Evolutionary conservation across 2,797 vertebrate species (phyloP).

Genomic region (Hybognathus amarus): DNA sequence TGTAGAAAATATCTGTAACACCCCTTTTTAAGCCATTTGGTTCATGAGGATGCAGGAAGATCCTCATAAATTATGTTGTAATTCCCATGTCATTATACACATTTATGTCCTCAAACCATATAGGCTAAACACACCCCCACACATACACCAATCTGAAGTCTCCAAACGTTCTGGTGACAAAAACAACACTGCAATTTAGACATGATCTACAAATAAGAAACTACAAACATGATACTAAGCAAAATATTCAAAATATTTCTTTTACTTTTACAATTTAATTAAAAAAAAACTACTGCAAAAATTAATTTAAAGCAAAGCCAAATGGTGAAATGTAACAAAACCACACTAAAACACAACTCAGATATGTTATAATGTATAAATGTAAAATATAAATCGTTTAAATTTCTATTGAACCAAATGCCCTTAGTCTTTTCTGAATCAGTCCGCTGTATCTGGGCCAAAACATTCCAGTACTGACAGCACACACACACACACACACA

Average conservation of each 20-base stretch:
- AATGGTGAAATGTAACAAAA: neutral
- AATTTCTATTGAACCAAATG: neutral
- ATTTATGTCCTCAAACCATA: too few relatives aligned
- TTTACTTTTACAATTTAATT: too few relatives aligned
- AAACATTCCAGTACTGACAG: neutral
- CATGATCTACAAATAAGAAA: neutral
- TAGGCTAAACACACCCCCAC: slow-evolving; percentile 11
- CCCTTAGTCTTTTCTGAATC: neutral
- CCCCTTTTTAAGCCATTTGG: too few relatives aligned
- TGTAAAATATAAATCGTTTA: neutral
- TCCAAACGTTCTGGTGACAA: neutral
- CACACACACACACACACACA: slow-evolving; percentile 22
- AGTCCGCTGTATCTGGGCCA: neutral
- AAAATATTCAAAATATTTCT: neutral
- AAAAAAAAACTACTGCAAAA: neutral
- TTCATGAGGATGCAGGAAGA: too few relatives aligned
- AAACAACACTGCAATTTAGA: neutral
- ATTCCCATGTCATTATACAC: too few relatives aligned
- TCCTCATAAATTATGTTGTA: too few relatives aligned
- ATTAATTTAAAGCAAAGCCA: neutral
- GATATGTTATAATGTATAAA: neutral
- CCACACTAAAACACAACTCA: neutral
- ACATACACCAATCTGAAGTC: neutral
- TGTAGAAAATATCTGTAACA: too few relatives aligned
- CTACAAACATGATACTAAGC: neutral